Evolutionary conservation across 2,888 invertebrate species (phyloP).

Genomic region (Linnaemya tessellans): DNA sequence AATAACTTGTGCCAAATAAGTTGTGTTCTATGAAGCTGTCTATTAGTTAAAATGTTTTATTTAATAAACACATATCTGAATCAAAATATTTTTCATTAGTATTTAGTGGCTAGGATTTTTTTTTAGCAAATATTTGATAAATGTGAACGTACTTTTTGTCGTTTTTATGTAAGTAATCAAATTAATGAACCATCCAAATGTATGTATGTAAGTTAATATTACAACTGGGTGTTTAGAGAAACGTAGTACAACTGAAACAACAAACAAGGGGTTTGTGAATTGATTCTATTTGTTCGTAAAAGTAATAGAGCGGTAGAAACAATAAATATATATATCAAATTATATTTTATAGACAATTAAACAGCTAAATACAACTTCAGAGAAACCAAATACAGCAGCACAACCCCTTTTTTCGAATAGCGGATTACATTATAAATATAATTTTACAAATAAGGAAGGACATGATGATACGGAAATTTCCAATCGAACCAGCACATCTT

Average conservation of each 20-base stretch:
- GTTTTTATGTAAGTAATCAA: too few relatives aligned
- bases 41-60: too few relatives aligned
- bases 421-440: slow-evolving; percentile 62
- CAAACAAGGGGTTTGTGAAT: not conserved
- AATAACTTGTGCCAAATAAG: too few relatives aligned
- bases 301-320: not conserved
- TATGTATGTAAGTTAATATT: too few relatives aligned
- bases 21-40: too few relatives aligned
- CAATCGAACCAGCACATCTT: slow-evolving; percentile 52
- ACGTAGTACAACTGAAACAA: not conserved
- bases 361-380: slow-evolving; percentile 67
- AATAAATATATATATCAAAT: slow-evolving; percentile 18
- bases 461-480: slow-evolving; percentile 42
- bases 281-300: not conserved
- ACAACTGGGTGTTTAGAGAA: too few relatives aligned
- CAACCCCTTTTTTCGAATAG: slow-evolving; percentile 65
- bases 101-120: too few relatives aligned
- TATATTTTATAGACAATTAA: slow-evolving; percentile 62
- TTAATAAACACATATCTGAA: too few relatives aligned
- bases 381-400: slow-evolving; percentile 68
- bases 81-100: too few relatives aligned
- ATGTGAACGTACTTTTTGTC: too few relatives aligned
- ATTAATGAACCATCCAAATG: too few relatives aligned
- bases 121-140: too few relatives aligned
- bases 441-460: slow-evolving; percentile 57